These are phyloP conservation scores for Tetranychus cinnabarinus DNA, from an alignment of 1,140 invertebrate species.

Conservation along the genomic window DNA sequence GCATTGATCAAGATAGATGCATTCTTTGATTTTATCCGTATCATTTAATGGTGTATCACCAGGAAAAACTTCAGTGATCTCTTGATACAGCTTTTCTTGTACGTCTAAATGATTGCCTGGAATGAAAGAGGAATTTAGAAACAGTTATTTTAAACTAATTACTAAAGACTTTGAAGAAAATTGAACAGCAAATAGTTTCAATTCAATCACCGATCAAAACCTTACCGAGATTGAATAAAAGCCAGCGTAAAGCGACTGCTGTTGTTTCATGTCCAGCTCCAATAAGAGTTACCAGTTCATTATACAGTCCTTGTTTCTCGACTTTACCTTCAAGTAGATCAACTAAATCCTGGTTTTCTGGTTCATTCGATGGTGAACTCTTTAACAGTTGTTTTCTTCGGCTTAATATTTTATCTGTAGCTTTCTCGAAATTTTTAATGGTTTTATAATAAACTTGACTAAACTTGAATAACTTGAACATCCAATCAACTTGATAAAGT, in stretches of 20 bases:
- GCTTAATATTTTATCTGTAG: no score
- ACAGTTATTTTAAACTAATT: not conserved
- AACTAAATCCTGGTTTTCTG: no score
- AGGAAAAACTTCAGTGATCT: conserved; percentile 5
- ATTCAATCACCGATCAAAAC: not conserved
- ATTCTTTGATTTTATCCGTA: not conserved
- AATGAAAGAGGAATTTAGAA: not conserved
- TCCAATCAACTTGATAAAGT: no score
- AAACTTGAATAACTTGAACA: no score
- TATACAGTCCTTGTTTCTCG: not conserved
- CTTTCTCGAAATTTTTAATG: no score
- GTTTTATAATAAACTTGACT: no score
- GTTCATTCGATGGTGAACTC: no score
- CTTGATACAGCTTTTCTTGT: not conserved
- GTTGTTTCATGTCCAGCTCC: not conserved
- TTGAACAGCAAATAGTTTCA: no score
- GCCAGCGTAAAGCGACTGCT: not conserved
- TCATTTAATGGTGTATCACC: not conserved
- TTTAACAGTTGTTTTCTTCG: no score
- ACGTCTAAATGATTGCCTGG: not conserved
- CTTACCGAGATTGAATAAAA: not conserved
- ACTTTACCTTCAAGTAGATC: no score
- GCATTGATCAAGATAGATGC: conserved; percentile 7
- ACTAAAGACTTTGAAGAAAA: not conserved
- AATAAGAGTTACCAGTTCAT: not conserved